Evolutionary conservation across 92 coral and sea anemone species (phyloP).

Genomic region (Phymanthus crucifer): DNA sequence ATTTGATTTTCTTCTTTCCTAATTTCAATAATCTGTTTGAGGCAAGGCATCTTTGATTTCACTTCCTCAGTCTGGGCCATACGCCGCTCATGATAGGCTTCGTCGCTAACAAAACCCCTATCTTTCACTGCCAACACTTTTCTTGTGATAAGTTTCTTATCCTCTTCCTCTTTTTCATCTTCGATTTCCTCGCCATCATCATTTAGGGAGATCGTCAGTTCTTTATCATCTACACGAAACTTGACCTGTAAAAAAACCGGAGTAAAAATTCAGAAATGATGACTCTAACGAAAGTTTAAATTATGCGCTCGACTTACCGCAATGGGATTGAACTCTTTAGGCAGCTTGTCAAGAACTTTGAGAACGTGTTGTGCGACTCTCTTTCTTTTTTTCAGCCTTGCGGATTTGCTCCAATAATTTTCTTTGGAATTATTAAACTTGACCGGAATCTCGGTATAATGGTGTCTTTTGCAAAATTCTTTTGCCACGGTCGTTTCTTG

Average conservation of each 20-base stretch:
- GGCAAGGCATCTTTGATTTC: conserved; percentile 8
- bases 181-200: background rate
- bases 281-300: background rate
- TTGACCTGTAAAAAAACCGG: background rate
- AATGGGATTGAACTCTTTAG: background rate
- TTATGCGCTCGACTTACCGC: background rate
- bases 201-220: conserved; percentile 4
- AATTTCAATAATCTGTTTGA: background rate
- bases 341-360: background rate
- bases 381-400: too few species aligned
- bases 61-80: conserved; percentile 24
- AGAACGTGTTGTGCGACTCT: too few species aligned
- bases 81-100: conserved; percentile 21
- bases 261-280: too few species aligned
- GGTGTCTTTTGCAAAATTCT: too few species aligned
- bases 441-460: too few species aligned
- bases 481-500: too few species aligned
- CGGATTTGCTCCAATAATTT: too few species aligned
- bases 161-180: background rate
- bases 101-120: conserved; percentile 3
- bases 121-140: conserved; percentile 13
- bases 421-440: too few species aligned
- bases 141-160: background rate
- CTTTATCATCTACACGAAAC: conserved; percentile 22
- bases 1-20: conserved; percentile 5